These are phyloP conservation scores for Argyrosomus japonicus DNA, from an alignment of 2,113 vertebrate genomes.

Conservation along the genomic window DNA sequence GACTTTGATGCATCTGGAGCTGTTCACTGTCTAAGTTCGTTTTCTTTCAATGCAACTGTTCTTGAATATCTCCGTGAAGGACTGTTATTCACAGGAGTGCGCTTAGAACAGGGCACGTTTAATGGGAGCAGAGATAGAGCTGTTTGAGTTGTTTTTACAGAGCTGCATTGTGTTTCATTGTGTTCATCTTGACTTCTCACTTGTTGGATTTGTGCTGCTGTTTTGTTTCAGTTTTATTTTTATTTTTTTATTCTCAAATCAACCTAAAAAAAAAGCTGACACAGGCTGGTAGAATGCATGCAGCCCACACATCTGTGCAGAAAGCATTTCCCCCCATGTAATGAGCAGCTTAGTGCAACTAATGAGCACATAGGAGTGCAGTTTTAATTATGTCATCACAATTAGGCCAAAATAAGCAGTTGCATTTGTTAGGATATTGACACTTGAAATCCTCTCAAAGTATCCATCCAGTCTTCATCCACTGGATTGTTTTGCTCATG, in stretches of 20 bases:
- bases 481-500: constrained; percentile 1
- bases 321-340: constrained; percentile 59
- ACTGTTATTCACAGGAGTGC: constrained; percentile 3
- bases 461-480: neutral
- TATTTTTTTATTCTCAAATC: neutral
- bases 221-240: neutral
- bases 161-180: neutral
- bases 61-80: constrained; percentile 2
- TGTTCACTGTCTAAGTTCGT: neutral
- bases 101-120: neutral
- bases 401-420: constrained; percentile 51
- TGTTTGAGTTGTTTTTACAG: neutral
- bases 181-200: constrained; percentile 12
- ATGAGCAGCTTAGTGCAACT: constrained; percentile 64
- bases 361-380: constrained; percentile 53
- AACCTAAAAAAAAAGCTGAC: neutral
- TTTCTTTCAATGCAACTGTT: constrained; percentile 36
- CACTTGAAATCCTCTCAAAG: constrained; percentile 20
- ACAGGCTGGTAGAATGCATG: constrained; percentile 24
- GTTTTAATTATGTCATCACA: constrained; percentile 64
- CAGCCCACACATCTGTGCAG: constrained; percentile 68
- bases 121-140: constrained; percentile 19
- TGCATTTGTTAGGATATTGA: constrained; percentile 41
- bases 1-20: constrained; percentile 19
- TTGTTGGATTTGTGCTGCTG: constrained; percentile 19